phyloP scores from a whole-genome alignment of 2,113 vertebrate genomes.

The Saguinus midas region DNA sequence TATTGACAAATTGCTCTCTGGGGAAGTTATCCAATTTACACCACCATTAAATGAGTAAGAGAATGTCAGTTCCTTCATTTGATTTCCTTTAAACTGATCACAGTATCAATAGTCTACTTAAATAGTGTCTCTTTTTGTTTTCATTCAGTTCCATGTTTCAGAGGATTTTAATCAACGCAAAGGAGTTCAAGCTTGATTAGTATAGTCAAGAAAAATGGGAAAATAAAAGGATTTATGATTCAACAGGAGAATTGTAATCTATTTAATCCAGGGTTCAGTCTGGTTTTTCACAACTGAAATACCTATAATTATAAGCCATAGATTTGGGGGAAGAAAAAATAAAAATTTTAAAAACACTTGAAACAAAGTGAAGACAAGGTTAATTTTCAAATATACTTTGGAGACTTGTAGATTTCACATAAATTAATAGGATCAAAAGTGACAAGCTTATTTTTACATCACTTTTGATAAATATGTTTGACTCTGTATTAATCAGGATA shows the following conservation, averaged over 20 bases:
- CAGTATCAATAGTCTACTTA: not conserved
- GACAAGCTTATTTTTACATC: not conserved
- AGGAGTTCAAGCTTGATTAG: not conserved
- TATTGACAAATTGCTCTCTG: not conserved
- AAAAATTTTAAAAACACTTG: not conserved
- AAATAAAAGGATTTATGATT: not conserved
- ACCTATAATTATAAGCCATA: not conserved
- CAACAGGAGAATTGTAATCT: not conserved
- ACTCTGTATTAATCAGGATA: not conserved
- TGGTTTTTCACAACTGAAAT: not conserved
- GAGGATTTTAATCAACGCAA: not conserved
- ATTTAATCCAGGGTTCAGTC: not conserved
- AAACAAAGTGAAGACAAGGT: not conserved
- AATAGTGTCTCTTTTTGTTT: not conserved
- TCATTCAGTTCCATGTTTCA: not conserved
- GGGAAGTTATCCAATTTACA: not conserved
- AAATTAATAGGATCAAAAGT: not conserved
- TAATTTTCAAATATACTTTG: not conserved
- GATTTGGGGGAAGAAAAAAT: not conserved
- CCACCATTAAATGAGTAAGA: not conserved
- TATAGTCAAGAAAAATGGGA: not conserved
- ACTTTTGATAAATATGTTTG: not conserved
- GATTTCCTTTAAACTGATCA: slow-evolving; percentile 20
- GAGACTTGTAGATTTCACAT: not conserved
- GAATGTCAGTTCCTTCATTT: not conserved